Evolutionary conservation across 2,113 vertebrate species (phyloP).

Genomic region (Orthonyx spaldingii): DNA sequence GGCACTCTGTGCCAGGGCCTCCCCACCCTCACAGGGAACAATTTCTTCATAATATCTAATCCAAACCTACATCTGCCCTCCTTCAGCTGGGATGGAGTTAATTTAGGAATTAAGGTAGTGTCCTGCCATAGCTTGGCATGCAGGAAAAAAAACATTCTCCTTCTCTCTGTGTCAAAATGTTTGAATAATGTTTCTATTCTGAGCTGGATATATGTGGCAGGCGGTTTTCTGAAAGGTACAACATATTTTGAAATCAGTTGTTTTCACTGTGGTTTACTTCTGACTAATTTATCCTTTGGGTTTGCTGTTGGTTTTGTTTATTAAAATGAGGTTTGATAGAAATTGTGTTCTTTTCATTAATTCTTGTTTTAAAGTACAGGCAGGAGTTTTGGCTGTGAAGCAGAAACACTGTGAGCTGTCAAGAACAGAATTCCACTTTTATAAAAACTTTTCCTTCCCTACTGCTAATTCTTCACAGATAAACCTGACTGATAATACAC

Average conservation of each 20-base stretch:
- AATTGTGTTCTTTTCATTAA: background rate
- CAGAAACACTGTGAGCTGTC: background rate
- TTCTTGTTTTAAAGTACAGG: background rate
- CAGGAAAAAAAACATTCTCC: background rate
- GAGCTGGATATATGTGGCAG: background rate
- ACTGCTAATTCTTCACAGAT: background rate
- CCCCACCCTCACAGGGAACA: background rate
- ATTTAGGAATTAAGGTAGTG: background rate
- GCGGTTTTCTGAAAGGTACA: background rate
- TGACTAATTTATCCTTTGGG: background rate
- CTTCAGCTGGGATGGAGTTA: background rate
- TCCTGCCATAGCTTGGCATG: background rate
- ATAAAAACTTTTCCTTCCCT: background rate
- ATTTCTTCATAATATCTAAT: background rate
- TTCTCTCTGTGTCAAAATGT: background rate
- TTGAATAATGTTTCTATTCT: background rate
- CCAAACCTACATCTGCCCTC: background rate
- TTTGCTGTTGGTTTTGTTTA: background rate
- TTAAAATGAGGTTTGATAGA: background rate
- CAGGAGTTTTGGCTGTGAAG: background rate
- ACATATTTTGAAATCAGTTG: background rate
- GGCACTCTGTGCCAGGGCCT: background rate
- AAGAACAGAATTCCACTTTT: background rate
- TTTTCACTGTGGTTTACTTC: background rate
- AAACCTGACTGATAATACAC: background rate